phyloP scores from a whole-genome alignment of 2,797 vertebrate genomes.

The Pteropus rufus region DNA sequence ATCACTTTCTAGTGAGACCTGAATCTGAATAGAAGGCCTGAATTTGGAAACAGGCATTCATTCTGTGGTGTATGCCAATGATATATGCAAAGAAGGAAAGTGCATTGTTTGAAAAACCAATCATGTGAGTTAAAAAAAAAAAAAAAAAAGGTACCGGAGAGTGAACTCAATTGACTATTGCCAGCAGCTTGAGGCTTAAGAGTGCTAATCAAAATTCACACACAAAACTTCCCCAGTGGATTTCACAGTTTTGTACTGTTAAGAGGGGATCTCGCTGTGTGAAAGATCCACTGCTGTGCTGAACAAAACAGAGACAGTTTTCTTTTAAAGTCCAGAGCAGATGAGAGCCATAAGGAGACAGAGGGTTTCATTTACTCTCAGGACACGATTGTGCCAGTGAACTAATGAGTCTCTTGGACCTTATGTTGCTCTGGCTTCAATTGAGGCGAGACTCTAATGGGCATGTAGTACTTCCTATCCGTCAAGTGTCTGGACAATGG shows the following conservation, averaged over 20 bases:
- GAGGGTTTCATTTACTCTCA: slow-evolving; percentile 83
- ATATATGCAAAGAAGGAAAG: background rate
- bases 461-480: slow-evolving; percentile 64
- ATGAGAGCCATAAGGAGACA: slow-evolving; percentile 83
- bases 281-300: slow-evolving; percentile 78
- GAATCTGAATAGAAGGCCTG: background rate
- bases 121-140: slow-evolving; percentile 42
- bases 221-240: slow-evolving; percentile 68
- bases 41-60: background rate
- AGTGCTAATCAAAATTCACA: slow-evolving; percentile 79
- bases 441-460: slow-evolving; percentile 61
- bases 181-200: slow-evolving; percentile 73
- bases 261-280: slow-evolving; percentile 67
- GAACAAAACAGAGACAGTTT: slow-evolving; percentile 81
- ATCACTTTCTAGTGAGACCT: background rate
- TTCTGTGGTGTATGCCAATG: background rate
- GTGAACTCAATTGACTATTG: slow-evolving; percentile 56
- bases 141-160: slow-evolving; percentile 38
- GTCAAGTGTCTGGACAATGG: slow-evolving; percentile 62
- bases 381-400: slow-evolving; percentile 83
- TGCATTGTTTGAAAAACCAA: slow-evolving; percentile 58
- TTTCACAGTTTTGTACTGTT: slow-evolving; percentile 74
- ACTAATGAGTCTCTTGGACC: slow-evolving; percentile 86
- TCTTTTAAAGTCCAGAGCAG: slow-evolving; percentile 81
- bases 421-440: slow-evolving; percentile 84